Conservation (phyloP, 1,140 invertebrate genomes). For the Eciton burchellii region DNA sequence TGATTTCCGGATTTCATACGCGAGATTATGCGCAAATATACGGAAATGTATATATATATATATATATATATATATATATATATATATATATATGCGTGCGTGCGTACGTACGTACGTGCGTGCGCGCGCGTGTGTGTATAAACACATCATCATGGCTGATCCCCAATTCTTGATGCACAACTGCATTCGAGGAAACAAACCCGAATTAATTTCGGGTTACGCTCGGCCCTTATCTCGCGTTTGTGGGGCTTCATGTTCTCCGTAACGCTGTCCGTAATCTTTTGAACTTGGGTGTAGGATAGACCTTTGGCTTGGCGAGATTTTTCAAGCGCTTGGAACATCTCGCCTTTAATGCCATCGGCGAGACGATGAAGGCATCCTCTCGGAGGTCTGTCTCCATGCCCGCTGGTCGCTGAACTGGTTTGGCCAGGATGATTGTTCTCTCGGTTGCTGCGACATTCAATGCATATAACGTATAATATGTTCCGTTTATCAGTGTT, state of each 20-base stretch:
- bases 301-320: slow-evolving; percentile 76
- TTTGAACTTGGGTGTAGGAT: slow-evolving; percentile 25
- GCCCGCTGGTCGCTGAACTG: slow-evolving; percentile 71
- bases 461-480: slow-evolving; percentile 53
- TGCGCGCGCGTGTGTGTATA: neutral
- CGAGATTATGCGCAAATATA: no score
- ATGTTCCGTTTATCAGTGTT: slow-evolving; percentile 21
- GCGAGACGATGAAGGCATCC: slow-evolving; percentile 79
- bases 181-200: neutral
- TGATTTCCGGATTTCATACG: no score
- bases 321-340: slow-evolving; percentile 73
- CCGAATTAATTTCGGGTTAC: neutral
- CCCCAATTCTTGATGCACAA: neutral
- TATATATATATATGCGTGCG: no score
- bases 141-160: neutral
- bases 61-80: no score
- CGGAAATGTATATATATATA: no score
- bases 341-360: slow-evolving; percentile 76
- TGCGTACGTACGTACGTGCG: neutral
- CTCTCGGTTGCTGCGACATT: slow-evolving; percentile 74
- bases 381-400: slow-evolving; percentile 80
- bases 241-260: neutral
- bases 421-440: slow-evolving; percentile 72
- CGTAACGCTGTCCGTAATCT: neutral
- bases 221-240: neutral